Conservation (phyloP, 2,113 vertebrate species). For the Mugil cephalus region DNA sequence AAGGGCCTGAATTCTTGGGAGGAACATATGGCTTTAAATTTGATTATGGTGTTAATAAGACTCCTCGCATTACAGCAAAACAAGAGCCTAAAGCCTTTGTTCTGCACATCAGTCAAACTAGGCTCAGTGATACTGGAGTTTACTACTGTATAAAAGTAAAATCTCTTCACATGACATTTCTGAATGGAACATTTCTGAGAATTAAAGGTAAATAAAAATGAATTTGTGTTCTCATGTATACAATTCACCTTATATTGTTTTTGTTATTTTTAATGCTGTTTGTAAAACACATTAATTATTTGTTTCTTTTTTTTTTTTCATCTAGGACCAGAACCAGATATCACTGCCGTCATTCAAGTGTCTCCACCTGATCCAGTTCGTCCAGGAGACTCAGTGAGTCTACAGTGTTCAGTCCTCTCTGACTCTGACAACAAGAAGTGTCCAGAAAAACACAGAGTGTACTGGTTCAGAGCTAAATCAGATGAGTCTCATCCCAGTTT, state of each 20-base stretch:
- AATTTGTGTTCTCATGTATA: accelerated
- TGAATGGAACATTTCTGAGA: neutral
- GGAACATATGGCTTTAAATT: neutral
- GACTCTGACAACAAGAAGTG: conserved; percentile 9
- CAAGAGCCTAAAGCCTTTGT: conserved; percentile 43
- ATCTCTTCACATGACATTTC: neutral
- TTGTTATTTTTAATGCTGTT: neutral
- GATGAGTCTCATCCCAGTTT: conserved; percentile 5
- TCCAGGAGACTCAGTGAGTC: conserved; percentile 38
- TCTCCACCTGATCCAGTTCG: neutral
- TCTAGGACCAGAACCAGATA: neutral
- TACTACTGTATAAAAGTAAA: conserved; percentile 47
- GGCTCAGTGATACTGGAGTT: conserved; percentile 40
- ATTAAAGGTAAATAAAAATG: conserved; percentile 50
- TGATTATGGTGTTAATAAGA: neutral
- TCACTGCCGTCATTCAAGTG: neutral
- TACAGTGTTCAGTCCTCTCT: conserved; percentile 43
- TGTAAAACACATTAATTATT: neutral
- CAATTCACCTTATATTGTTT: neutral
- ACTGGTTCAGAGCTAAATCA: conserved; percentile 46
- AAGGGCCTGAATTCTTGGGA: conserved; percentile 39
- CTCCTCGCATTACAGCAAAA: conserved; percentile 19
- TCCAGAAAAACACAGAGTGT: conserved; percentile 27
- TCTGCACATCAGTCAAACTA: conserved; percentile 9
- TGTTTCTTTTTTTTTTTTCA: neutral